phyloP scores from a whole-genome alignment of 1,140 invertebrate species.

The Aphaenogaster ashmeadi region DNA sequence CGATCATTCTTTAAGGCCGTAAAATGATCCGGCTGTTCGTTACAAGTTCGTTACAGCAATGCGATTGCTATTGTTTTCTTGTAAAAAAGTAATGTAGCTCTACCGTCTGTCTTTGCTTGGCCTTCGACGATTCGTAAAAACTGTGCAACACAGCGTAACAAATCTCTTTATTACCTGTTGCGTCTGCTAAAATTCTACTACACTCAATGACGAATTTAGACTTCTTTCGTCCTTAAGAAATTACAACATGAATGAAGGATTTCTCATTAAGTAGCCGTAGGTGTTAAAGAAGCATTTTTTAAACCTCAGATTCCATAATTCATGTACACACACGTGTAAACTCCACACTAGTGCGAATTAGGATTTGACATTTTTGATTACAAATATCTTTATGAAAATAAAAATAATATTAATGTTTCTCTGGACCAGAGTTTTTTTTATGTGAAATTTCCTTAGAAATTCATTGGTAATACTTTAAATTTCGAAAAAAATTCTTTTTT shows the following conservation, averaged over 20 bases:
- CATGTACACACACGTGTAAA: no score
- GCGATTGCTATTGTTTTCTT: constrained; percentile 11
- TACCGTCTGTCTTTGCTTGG: neutral
- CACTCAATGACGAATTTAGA: neutral
- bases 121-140: neutral
- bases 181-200: constrained; percentile 19
- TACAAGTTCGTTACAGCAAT: constrained; percentile 29
- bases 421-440: no score
- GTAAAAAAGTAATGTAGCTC: constrained; percentile 24
- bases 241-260: neutral
- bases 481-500: no score
- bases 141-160: neutral
- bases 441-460: no score
- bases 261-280: neutral
- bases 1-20: neutral
- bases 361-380: no score
- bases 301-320: no score
- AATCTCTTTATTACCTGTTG: constrained; percentile 41
- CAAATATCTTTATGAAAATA: no score
- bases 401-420: no score
- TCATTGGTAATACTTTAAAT: no score
- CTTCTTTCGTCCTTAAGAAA: neutral
- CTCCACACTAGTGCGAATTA: no score
- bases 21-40: constrained; percentile 59
- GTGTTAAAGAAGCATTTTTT: neutral